Percentiles rank a stretch among this genome's conserved stretches.
Evolutionary conservation across 2,888 invertebrate species (phyloP).

Genomic region (Eledona agricola): DNA sequence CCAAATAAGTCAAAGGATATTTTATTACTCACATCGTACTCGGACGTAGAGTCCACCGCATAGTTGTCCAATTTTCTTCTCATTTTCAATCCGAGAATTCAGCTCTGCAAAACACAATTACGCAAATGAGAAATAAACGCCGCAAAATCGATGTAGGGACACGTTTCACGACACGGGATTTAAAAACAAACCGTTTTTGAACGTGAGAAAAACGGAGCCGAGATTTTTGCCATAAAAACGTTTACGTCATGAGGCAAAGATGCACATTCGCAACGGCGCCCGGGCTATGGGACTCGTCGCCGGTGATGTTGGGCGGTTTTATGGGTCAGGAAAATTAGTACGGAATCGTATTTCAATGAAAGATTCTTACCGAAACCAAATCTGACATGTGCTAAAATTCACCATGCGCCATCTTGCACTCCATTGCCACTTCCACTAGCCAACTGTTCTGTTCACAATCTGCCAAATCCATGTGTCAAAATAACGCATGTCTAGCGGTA

Average conservation of each 20-base stretch:
- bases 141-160: neutral
- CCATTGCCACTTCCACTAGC: conserved; percentile 13
- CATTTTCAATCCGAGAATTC: conserved; percentile 29
- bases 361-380: conserved; percentile 57
- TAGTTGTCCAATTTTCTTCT: conserved; percentile 22
- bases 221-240: conserved; percentile 40
- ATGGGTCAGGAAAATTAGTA: too few relatives aligned
- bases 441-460: too few relatives aligned
- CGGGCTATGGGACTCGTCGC: conserved; percentile 15
- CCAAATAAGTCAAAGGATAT: conserved; percentile 37
- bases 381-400: conserved; percentile 61
- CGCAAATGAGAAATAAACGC: neutral
- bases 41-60: conserved; percentile 11
- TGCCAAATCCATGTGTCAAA: conserved; percentile 13
- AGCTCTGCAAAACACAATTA: conserved; percentile 1
- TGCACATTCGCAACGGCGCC: conserved; percentile 14
- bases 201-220: neutral
- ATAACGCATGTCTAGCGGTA: too few relatives aligned
- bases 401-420: conserved; percentile 58
- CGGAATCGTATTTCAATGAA: too few relatives aligned
- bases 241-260: conserved; percentile 53
- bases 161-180: neutral
- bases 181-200: neutral
- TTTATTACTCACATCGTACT: conserved; percentile 47
- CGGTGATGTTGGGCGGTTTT: conserved; percentile 18